phyloP scores from a whole-genome alignment of 2,797 vertebrate genomes.

The Remorina albescens region DNA sequence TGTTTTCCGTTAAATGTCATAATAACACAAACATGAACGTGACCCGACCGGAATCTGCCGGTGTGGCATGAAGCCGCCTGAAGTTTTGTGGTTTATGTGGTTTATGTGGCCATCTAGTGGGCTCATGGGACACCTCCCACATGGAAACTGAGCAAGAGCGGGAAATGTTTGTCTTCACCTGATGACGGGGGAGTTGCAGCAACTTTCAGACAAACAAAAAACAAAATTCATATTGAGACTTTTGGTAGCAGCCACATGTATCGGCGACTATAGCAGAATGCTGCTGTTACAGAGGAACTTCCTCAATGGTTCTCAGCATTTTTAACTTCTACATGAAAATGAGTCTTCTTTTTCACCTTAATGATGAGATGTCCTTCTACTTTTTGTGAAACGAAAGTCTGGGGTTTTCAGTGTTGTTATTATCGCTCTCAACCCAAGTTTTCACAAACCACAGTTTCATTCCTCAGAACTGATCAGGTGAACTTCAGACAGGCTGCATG shows the following conservation, averaged over 20 bases:
- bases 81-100: constrained; percentile 63
- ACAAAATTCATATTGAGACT: no score
- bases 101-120: constrained; percentile 89
- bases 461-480: neutral
- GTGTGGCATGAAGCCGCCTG: neutral
- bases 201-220: no score
- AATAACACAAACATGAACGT: neutral
- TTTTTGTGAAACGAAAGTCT: neutral
- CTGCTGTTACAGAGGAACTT: neutral
- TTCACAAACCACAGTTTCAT: neutral
- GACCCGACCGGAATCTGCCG: neutral
- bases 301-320: neutral
- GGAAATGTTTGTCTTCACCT: constrained; percentile 2
- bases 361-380: no score
- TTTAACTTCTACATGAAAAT: constrained; percentile 1
- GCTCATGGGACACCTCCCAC: constrained; percentile 59
- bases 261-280: neutral
- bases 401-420: neutral
- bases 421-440: neutral
- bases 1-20: neutral
- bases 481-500: no score
- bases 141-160: constrained; percentile 42
- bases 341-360: no score
- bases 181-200: neutral
- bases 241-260: no score